phyloP scores from a whole-genome alignment of 2,797 vertebrate genomes.

The Hafferia zeledoni region DNA sequence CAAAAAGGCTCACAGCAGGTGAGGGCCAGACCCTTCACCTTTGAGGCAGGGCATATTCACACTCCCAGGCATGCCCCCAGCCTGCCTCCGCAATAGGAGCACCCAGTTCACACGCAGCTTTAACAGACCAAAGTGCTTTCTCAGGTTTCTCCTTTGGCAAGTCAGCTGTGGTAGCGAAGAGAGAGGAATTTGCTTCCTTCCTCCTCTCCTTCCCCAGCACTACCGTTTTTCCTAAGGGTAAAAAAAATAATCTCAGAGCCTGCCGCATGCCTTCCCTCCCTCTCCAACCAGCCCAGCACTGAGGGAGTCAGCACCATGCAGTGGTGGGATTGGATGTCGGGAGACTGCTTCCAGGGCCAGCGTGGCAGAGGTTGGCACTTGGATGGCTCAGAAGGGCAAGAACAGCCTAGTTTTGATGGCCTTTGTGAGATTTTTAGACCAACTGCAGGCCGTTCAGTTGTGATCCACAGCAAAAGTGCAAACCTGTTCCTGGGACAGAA shows the following conservation, averaged over 20 bases:
- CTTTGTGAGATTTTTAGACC: conserved; percentile 48
- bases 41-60: background rate
- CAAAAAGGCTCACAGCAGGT: background rate
- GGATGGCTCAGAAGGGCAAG: conserved; percentile 17
- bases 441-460: conserved; percentile 16
- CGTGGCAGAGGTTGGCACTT: background rate
- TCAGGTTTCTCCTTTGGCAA: background rate
- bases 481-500: conserved; percentile 15
- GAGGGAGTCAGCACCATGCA: background rate
- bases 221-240: background rate
- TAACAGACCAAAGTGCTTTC: background rate
- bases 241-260: background rate
- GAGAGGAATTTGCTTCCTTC: background rate
- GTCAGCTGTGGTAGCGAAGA: background rate
- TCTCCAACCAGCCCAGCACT: rapidly evolving
- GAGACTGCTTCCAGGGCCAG: background rate
- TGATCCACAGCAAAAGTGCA: background rate
- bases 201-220: background rate
- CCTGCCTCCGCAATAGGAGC: background rate
- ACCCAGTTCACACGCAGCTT: background rate
- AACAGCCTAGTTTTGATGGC: conserved; percentile 7
- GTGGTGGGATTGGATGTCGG: background rate
- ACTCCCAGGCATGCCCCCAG: background rate
- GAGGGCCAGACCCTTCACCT: background rate
- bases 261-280: background rate